Evolutionary conservation across 2,888 invertebrate genomes (phyloP).

Genomic region (Arctia plantaginis): DNA sequence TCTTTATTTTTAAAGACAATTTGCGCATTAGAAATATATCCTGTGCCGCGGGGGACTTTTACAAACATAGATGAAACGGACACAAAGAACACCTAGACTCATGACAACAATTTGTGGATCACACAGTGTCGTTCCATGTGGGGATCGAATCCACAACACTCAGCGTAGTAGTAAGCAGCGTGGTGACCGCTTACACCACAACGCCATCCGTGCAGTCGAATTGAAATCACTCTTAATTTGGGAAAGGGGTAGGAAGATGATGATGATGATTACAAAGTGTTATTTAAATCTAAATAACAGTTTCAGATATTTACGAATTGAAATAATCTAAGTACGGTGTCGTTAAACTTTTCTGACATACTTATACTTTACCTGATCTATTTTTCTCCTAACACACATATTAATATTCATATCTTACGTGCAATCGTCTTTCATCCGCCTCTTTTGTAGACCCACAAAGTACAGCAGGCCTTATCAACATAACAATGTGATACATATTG

Average conservation of each 20-base stretch:
- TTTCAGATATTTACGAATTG: neutral
- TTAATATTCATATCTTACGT: neutral
- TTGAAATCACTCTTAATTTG: too few relatives aligned
- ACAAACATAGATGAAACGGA: too few relatives aligned
- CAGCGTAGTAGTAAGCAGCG: too few relatives aligned
- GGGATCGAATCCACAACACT: too few relatives aligned
- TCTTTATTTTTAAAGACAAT: too few relatives aligned
- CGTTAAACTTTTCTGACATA: neutral
- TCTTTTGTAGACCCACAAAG: neutral
- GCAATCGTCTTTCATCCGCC: neutral
- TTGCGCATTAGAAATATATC: too few relatives aligned
- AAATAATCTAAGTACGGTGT: neutral
- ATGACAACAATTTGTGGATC: too few relatives aligned
- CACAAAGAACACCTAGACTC: too few relatives aligned
- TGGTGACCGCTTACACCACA: too few relatives aligned
- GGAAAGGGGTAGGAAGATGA: neutral
- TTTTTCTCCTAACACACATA: neutral
- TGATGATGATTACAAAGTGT: neutral
- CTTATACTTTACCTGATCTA: neutral
- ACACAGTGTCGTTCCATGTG: too few relatives aligned
- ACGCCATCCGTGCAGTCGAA: too few relatives aligned
- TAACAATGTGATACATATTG: neutral
- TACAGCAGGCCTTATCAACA: neutral
- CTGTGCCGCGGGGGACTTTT: too few relatives aligned
- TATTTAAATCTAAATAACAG: neutral